phyloP scores from a whole-genome alignment of 1,140 invertebrate genomes.

The Periplaneta americana region DNA sequence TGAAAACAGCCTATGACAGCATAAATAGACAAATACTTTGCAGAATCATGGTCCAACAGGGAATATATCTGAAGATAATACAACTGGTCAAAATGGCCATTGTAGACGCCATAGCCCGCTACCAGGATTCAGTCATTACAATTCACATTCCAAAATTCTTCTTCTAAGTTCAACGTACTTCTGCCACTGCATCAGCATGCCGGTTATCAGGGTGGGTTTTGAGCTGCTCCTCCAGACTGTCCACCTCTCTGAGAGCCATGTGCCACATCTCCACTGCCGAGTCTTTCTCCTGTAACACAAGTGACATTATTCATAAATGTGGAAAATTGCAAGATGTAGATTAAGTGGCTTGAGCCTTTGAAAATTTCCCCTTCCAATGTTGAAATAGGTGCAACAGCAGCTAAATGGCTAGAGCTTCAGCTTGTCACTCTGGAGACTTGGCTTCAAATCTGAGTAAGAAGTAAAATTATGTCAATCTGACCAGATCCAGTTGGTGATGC shows the following conservation, averaged over 20 bases:
- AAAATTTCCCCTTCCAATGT: neutral
- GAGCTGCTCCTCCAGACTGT: neutral
- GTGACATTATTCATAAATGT: neutral
- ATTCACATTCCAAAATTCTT: neutral
- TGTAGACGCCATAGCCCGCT: too few relatives aligned
- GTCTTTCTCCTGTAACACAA: neutral
- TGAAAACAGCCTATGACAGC: too few relatives aligned
- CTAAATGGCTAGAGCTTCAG: too few relatives aligned
- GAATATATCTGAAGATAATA: too few relatives aligned
- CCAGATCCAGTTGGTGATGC: too few relatives aligned
- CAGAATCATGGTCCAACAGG: too few relatives aligned
- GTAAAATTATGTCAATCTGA: too few relatives aligned
- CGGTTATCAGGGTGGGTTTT: neutral
- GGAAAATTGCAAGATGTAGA: neutral
- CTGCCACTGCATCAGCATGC: neutral
- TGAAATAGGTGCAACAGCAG: neutral
- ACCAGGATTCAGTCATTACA: too few relatives aligned
- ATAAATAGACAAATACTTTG: too few relatives aligned
- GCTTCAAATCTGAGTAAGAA: too few relatives aligned
- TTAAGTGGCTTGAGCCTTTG: neutral
- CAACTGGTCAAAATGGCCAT: too few relatives aligned
- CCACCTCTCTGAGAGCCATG: neutral
- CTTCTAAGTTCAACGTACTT: neutral
- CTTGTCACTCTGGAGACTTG: too few relatives aligned
- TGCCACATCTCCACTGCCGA: constrained; percentile 2